phyloP scores from a whole-genome alignment of 2,113 vertebrate genomes.

The Hoplias malabaricus region DNA sequence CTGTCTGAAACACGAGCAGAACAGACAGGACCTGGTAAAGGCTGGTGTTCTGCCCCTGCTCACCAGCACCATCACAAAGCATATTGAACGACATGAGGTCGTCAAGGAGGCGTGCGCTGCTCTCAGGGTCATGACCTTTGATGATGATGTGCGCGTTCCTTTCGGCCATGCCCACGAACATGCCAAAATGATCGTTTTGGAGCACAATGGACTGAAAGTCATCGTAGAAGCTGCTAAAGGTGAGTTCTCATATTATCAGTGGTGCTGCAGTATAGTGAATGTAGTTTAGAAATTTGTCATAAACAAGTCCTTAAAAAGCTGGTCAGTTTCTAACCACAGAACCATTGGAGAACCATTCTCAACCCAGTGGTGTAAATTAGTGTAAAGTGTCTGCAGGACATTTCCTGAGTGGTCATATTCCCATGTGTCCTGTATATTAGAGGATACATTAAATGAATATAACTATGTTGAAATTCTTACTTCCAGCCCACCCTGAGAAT shows the following conservation, averaged over 20 bases:
- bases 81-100: slow-evolving; percentile 63
- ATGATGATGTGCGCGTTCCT: slow-evolving; percentile 89
- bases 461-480: neutral
- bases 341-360: too few species aligned
- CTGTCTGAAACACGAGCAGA: slow-evolving; percentile 91
- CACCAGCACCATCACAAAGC: slow-evolving; percentile 66
- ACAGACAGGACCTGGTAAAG: slow-evolving; percentile 85
- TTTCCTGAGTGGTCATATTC: neutral
- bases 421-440: neutral
- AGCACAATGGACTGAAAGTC: slow-evolving; percentile 83
- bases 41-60: slow-evolving; percentile 76
- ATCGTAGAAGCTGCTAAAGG: slow-evolving; percentile 89
- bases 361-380: too few species aligned
- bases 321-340: too few species aligned
- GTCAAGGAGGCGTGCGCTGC: slow-evolving; percentile 77
- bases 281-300: too few species aligned
- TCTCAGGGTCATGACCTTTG: slow-evolving; percentile 88
- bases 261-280: too few species aligned
- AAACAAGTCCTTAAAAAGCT: too few species aligned
- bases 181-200: slow-evolving; percentile 88
- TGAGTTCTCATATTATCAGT: slow-evolving; percentile 56
- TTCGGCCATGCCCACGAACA: slow-evolving; percentile 91
- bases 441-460: neutral
- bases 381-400: neutral
- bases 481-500: slow-evolving; percentile 78